These are phyloP conservation scores for Chiridota heheva DNA, from an alignment of 35 echinoderm and acorn worm species.

Conservation along the genomic window DNA sequence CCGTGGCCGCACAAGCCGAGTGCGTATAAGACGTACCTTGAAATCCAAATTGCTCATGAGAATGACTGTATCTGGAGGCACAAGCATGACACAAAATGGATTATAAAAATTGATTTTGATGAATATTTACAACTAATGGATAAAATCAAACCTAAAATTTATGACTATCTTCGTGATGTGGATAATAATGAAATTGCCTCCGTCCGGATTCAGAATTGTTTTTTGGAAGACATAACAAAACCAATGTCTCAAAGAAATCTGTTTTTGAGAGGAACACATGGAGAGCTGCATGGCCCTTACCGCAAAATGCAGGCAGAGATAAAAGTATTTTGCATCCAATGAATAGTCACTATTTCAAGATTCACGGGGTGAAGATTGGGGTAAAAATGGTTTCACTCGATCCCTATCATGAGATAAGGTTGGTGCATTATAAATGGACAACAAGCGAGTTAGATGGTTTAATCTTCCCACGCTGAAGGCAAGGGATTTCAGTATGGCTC, in stretches of 20 bases:
- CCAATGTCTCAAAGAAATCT: background rate
- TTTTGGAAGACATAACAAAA: slow-evolving; percentile 58
- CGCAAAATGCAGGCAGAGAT: slow-evolving; percentile 44
- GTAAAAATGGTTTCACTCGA: slow-evolving; percentile 37
- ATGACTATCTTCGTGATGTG: slow-evolving; percentile 49
- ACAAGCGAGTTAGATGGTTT: slow-evolving; percentile 26
- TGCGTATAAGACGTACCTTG: slow-evolving; percentile 62
- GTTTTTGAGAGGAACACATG: slow-evolving; percentile 52
- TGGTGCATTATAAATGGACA: slow-evolving; percentile 69
- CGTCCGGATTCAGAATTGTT: slow-evolving; percentile 75
- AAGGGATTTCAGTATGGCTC: slow-evolving; percentile 52
- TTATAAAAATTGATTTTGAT: slow-evolving; percentile 90
- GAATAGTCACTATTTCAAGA: slow-evolving; percentile 72
- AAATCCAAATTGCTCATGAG: slow-evolving; percentile 90
- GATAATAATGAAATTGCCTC: slow-evolving; percentile 27
- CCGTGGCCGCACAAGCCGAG: slow-evolving; percentile 72
- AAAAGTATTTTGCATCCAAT: slow-evolving; percentile 57
- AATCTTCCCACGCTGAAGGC: slow-evolving; percentile 18
- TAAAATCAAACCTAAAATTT: slow-evolving; percentile 41
- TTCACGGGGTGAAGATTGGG: slow-evolving; percentile 57
- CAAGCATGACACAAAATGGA: slow-evolving; percentile 65
- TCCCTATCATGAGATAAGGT: slow-evolving; percentile 48
- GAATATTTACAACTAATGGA: slow-evolving; percentile 91
- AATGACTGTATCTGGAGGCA: slow-evolving; percentile 91
- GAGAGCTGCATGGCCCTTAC: slow-evolving; percentile 30